Conservation (phyloP, 2,797 vertebrate species). For the Hybognathus amarus region DNA sequence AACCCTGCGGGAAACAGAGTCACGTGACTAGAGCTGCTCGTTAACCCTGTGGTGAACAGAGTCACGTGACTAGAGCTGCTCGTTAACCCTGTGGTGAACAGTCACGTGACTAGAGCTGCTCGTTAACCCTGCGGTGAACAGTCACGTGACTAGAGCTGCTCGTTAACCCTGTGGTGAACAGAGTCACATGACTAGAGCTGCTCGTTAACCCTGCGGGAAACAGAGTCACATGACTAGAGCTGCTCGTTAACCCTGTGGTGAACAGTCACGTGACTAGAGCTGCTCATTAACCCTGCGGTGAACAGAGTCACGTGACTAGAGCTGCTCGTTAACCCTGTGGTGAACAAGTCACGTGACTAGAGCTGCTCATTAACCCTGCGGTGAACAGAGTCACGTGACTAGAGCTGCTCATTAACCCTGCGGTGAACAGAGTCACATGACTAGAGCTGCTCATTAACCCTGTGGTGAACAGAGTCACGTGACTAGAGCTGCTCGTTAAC, state of each 20-base stretch:
- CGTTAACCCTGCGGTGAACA: constrained; percentile 71
- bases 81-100: constrained; percentile 70
- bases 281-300: no score
- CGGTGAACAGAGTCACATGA: not conserved
- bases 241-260: constrained; percentile 70
- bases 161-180: no score
- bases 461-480: constrained; percentile 57
- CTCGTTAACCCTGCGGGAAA: constrained; percentile 70
- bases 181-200: no score
- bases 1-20: constrained; percentile 71
- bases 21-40: no score
- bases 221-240: no score
- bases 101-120: no score
- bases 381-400: not conserved
- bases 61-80: no score
- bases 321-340: constrained; percentile 70
- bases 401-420: no score
- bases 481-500: no score
- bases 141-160: no score
- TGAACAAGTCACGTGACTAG: not conserved
- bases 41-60: no score
- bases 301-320: not conserved
- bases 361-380: constrained; percentile 70
- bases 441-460: constrained; percentile 62
- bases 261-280: not conserved